Conservation (phyloP, 2,888 invertebrate species). For the Iphiclides podalirius region DNA sequence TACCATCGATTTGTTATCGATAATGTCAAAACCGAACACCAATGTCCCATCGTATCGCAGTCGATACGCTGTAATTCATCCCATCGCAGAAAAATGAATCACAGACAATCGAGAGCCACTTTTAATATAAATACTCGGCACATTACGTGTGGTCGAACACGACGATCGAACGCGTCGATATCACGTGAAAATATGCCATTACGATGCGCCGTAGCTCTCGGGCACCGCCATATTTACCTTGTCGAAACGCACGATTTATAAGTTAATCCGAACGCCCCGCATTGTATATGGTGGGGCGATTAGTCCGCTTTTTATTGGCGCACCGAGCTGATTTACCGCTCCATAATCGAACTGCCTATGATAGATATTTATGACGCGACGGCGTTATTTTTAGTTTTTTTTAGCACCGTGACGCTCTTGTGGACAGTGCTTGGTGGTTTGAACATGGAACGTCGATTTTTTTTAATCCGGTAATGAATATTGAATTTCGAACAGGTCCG, state of each 20-base stretch:
- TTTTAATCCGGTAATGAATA: conserved; percentile 2
- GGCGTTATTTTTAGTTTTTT: neutral
- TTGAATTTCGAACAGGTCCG: conserved; percentile 4
- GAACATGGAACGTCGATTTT: neutral
- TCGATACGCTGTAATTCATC: too few relatives aligned
- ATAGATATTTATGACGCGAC: conserved; percentile 27
- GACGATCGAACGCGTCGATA: conserved; percentile 38
- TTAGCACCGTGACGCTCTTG: neutral
- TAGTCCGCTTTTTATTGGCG: conserved; percentile 33
- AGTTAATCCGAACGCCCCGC: conserved; percentile 38
- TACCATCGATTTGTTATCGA: too few relatives aligned
- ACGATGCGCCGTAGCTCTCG: conserved; percentile 26
- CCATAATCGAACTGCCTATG: conserved; percentile 33
- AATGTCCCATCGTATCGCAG: too few relatives aligned
- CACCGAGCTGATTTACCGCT: conserved; percentile 30
- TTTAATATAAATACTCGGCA: conserved; percentile 9
- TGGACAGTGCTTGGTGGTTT: neutral
- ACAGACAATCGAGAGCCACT: neutral
- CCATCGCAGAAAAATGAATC: too few relatives aligned
- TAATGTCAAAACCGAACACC: too few relatives aligned
- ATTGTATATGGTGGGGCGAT: conserved; percentile 27
- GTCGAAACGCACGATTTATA: conserved; percentile 39
- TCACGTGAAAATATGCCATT: conserved; percentile 36
- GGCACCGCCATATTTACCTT: conserved; percentile 30
- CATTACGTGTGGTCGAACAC: conserved; percentile 43